These are phyloP conservation scores for Tychaedon coryphoeus DNA, from an alignment of 2,113 vertebrate species.

Conservation along the genomic window DNA sequence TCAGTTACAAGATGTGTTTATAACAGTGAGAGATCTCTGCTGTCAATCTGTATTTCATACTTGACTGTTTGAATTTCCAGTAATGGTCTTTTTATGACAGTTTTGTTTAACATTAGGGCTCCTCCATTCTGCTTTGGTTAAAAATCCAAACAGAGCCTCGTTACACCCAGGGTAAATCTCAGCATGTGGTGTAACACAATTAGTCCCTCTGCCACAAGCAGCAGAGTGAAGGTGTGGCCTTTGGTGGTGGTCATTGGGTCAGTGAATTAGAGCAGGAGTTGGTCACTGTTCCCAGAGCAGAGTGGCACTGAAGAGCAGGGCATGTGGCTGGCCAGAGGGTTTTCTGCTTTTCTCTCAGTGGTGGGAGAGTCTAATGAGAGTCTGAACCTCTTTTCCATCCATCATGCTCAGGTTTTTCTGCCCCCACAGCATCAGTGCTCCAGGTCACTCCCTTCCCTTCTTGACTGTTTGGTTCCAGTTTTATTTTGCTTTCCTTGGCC, in stretches of 20 bases:
- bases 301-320: not conserved
- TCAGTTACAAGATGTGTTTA: not conserved
- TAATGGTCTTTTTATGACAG: not conserved
- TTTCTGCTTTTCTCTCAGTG: not conserved
- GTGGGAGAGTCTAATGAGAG: not conserved
- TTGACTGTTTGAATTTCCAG: not conserved
- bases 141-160: not conserved
- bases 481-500: not conserved
- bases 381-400: not conserved
- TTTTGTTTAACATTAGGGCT: not conserved
- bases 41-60: not conserved
- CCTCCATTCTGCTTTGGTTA: not conserved
- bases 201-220: not conserved
- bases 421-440: not conserved
- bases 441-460: not conserved
- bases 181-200: not conserved
- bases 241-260: not conserved
- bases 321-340: rapidly evolving
- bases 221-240: rapidly evolving
- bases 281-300: not conserved
- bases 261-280: not conserved
- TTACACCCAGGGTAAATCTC: not conserved
- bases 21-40: not conserved
- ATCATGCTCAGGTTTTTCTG: not conserved
- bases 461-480: not conserved